These are phyloP conservation scores for Euura saliciscinereae DNA, from an alignment of 1,140 invertebrate genomes.

Conservation along the genomic window DNA sequence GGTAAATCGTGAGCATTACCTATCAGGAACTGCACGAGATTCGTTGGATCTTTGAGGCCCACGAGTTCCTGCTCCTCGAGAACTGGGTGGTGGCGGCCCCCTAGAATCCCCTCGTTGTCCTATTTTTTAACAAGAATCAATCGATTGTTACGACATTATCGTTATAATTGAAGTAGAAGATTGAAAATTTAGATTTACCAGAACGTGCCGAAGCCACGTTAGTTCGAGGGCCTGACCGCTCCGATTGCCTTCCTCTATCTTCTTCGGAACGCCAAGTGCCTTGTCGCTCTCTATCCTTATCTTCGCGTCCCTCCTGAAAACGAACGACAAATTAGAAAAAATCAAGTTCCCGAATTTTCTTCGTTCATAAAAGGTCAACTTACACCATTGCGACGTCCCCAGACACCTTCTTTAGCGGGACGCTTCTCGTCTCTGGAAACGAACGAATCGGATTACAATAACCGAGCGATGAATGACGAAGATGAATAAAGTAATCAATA, in stretches of 20 bases:
- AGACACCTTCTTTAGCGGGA: conserved; percentile 32
- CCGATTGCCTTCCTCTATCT: conserved; percentile 33
- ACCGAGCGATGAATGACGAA: neutral
- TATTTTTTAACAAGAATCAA: conserved; percentile 11
- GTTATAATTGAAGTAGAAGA: neutral
- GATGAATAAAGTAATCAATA: conserved; percentile 2
- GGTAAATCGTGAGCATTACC: conserved; percentile 10
- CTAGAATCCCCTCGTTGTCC: conserved; percentile 41
- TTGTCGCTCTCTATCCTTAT: conserved; percentile 35
- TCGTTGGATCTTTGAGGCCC: conserved; percentile 19
- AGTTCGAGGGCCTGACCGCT: conserved; percentile 31
- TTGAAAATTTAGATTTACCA: conserved; percentile 29
- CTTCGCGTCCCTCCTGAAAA: conserved; percentile 46
- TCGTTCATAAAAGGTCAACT: conserved; percentile 19
- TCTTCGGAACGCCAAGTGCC: conserved; percentile 37
- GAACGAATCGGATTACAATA: conserved; percentile 10
- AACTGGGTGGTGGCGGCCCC: conserved; percentile 25
- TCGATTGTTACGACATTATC: too few relatives aligned
- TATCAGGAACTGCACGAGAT: conserved; percentile 24
- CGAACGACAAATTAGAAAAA: conserved; percentile 5
- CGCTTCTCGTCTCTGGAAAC: conserved; percentile 43
- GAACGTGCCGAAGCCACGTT: conserved; percentile 34
- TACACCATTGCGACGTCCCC: conserved; percentile 51
- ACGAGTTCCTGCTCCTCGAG: conserved; percentile 24
- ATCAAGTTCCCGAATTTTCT: too few relatives aligned